A percentile compares a stretch with the other conserved stretches of the same genome.
phyloP scores from a whole-genome alignment of 1,140 invertebrate genomes.

The Brachionus manjavacas region DNA sequence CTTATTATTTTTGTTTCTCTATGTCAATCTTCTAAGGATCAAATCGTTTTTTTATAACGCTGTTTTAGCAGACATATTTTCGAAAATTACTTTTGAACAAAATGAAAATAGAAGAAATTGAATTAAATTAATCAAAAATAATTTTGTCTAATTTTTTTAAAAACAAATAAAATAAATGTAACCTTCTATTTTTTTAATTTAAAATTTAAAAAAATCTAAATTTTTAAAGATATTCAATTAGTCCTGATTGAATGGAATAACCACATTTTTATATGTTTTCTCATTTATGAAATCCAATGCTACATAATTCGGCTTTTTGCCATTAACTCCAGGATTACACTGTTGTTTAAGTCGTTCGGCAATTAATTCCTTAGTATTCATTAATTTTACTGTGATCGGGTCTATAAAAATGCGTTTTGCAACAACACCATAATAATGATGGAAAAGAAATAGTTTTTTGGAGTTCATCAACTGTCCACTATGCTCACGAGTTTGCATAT shows the following conservation, averaged over 20 bases:
- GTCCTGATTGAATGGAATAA: not conserved
- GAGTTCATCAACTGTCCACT: not conserved
- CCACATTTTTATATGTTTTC: not conserved
- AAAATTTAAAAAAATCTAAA: too few species aligned
- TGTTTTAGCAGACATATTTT: too few species aligned
- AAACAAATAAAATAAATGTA: too few species aligned
- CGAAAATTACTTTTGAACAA: too few species aligned
- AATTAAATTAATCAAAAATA: too few species aligned
- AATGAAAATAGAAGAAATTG: too few species aligned
- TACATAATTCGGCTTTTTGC: slow-evolving; percentile 22
- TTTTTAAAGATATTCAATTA: not conserved
- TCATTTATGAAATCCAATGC: slow-evolving; percentile 17
- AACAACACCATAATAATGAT: slow-evolving; percentile 26
- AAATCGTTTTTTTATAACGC: too few species aligned
- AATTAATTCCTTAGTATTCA: slow-evolving; percentile 26
- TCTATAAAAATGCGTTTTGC: not conserved
- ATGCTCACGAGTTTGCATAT: not conserved
- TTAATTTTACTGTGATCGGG: not conserved
- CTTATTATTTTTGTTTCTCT: too few species aligned
- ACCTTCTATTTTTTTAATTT: too few species aligned
- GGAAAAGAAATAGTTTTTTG: slow-evolving; percentile 24
- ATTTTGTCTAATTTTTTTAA: too few species aligned
- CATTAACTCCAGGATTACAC: not conserved
- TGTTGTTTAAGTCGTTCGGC: not conserved
- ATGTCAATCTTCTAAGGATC: too few species aligned